A percentile compares a stretch with the other conserved stretches of the same genome.
Evolutionary conservation across 2,797 vertebrate genomes (phyloP).

Genomic region (Macropodus opercularis): DNA sequence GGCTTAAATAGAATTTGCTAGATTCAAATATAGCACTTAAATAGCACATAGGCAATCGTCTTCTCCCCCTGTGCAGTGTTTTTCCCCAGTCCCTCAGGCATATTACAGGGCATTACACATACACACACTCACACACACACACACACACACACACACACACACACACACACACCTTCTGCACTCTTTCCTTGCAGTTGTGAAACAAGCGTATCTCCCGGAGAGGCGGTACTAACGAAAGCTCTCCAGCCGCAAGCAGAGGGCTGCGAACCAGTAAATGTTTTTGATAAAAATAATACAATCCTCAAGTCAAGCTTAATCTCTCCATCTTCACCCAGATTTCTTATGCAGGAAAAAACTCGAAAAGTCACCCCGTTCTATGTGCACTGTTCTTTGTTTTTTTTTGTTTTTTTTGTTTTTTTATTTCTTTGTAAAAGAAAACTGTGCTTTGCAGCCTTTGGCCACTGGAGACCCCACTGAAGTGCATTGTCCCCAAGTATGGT

Average conservation of each 20-base stretch:
- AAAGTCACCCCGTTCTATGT: slow-evolving; percentile 86
- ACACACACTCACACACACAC: slow-evolving; percentile 44
- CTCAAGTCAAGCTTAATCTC: slow-evolving; percentile 91
- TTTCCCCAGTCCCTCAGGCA: slow-evolving; percentile 77
- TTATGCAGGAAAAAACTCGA: slow-evolving; percentile 51
- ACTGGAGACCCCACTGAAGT: slow-evolving; percentile 89
- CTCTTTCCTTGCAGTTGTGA: slow-evolving; percentile 74
- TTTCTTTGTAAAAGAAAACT: slow-evolving; percentile 51
- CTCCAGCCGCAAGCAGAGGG: slow-evolving; percentile 39
- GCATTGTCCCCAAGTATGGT: slow-evolving; percentile 77
- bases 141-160: no score
- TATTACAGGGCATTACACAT: slow-evolving; percentile 75
- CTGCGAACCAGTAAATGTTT: slow-evolving; percentile 40
- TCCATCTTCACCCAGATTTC: slow-evolving; percentile 82
- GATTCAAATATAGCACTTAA: slow-evolving; percentile 77
- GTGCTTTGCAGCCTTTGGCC: slow-evolving; percentile 93
- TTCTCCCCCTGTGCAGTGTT: slow-evolving; percentile 57
- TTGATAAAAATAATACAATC: slow-evolving; percentile 47
- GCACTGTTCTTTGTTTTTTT: slow-evolving; percentile 86
- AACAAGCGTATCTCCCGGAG: slow-evolving; percentile 45
- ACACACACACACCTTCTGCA: slow-evolving; percentile 63
- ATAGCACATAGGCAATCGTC: slow-evolving; percentile 81
- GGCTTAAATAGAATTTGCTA: slow-evolving; percentile 64
- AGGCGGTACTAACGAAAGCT: slow-evolving; percentile 18
- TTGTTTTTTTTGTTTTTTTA: slow-evolving; percentile 17